phyloP scores from a whole-genome alignment of 1,140 invertebrate species.

The Macrotrachela quadricornifera region DNA sequence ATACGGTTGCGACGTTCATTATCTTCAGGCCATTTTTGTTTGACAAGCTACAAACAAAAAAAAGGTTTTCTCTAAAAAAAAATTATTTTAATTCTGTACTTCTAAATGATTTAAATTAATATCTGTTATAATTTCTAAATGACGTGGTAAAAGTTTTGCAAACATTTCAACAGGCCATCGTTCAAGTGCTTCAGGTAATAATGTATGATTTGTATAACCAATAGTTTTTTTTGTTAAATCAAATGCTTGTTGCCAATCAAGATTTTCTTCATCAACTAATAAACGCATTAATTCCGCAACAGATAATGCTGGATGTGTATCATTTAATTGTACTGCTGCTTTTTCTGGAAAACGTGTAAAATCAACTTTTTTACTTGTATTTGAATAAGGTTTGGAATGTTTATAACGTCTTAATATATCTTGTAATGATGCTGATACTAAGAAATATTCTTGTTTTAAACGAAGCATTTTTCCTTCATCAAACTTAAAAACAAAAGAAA shows the following conservation, averaged over 20 bases:
- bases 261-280: constrained; percentile 71
- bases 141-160: constrained; percentile 67
- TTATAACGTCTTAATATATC: constrained; percentile 90
- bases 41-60: constrained; percentile 27
- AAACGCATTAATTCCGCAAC: constrained; percentile 94
- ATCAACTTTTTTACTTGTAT: constrained; percentile 54
- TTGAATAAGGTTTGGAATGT: constrained; percentile 68
- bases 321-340: constrained; percentile 93
- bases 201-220: constrained; percentile 96
- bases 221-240: constrained; percentile 63
- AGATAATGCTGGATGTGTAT: constrained; percentile 91
- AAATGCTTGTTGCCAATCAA: constrained; percentile 82
- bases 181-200: constrained; percentile 88
- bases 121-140: constrained; percentile 90
- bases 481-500: too few species aligned
- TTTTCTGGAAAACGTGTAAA: constrained; percentile 82
- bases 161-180: constrained; percentile 76
- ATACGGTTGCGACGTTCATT: constrained; percentile 63
- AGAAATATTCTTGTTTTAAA: constrained; percentile 95
- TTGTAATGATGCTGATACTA: constrained; percentile 89
- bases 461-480: constrained; percentile 80
- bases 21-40: constrained; percentile 59
- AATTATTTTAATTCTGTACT: constrained; percentile 6
- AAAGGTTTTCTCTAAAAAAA: too few species aligned
- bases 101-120: constrained; percentile 37